Evolutionary conservation across 2,797 vertebrate species (phyloP).

Genomic region (Coluber constrictor): DNA sequence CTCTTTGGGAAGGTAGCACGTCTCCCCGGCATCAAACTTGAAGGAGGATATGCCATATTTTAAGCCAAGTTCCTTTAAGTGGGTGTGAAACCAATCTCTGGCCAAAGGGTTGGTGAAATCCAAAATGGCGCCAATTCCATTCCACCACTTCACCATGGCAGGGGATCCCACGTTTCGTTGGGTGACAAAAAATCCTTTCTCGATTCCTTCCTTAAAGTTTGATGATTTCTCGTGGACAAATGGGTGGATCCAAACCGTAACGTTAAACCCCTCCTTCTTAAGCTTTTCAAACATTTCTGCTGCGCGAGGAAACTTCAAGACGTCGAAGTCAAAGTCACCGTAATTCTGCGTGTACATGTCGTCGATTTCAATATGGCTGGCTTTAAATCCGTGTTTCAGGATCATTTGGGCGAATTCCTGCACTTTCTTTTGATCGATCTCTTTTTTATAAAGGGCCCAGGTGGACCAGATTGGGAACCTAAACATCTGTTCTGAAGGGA

Average conservation of each 20-base stretch:
- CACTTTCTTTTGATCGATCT: slow-evolving; percentile 83
- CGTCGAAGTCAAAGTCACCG: slow-evolving; percentile 90
- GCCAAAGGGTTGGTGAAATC: slow-evolving; percentile 91
- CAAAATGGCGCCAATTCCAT: slow-evolving; percentile 87
- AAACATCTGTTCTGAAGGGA: slow-evolving; percentile 82
- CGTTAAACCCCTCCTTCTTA: slow-evolving; percentile 79
- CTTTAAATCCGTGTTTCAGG: slow-evolving; percentile 83
- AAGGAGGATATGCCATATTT: slow-evolving; percentile 86
- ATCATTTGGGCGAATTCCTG: slow-evolving; percentile 78
- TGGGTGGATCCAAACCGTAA: slow-evolving; percentile 88
- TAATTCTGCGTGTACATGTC: slow-evolving; percentile 86
- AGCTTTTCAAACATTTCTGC: slow-evolving; percentile 85
- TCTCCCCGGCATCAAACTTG: slow-evolving; percentile 94
- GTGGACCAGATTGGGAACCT: slow-evolving; percentile 90
- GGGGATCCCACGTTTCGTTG: slow-evolving; percentile 82
- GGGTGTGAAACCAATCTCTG: slow-evolving; percentile 86
- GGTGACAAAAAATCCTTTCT: slow-evolving; percentile 83
- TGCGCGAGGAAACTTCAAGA: slow-evolving; percentile 83
- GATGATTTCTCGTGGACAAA: slow-evolving; percentile 80
- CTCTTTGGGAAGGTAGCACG: slow-evolving; percentile 88
- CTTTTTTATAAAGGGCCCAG: slow-evolving; percentile 85
- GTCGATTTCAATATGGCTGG: slow-evolving; percentile 90
- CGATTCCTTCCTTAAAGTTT: slow-evolving; percentile 80
- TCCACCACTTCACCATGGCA: slow-evolving; percentile 92
- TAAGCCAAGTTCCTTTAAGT: slow-evolving; percentile 79